Conservation (phyloP, 2,888 invertebrate species). For the Caenorhabditis wallacei region DNA sequence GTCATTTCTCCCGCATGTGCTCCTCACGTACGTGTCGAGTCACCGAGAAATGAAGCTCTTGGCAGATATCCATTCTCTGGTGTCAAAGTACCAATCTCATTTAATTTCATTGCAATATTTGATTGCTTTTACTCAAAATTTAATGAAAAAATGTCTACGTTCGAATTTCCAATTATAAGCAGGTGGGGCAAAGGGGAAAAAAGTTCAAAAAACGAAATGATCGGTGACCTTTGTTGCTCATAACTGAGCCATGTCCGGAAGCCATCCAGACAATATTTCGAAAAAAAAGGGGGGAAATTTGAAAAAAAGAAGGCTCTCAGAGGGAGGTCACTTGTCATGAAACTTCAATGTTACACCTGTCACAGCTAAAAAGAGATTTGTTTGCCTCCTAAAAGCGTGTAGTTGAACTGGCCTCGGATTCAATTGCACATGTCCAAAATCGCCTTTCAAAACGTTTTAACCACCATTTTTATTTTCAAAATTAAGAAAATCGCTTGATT, state of each 20-base stretch:
- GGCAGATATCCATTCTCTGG: constrained; percentile 31
- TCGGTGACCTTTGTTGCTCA: not conserved
- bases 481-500: not conserved
- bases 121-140: constrained; percentile 15
- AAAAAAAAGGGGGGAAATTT: constrained; percentile 1
- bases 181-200: constrained; percentile 28
- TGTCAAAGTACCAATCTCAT: constrained; percentile 12
- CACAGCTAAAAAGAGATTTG: constrained; percentile 30
- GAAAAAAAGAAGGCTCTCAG: constrained; percentile 8
- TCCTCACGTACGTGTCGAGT: constrained; percentile 25
- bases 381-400: constrained; percentile 13
- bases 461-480: constrained; percentile 9
- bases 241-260: not conserved
- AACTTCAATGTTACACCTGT: constrained; percentile 57
- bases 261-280: constrained; percentile 29
- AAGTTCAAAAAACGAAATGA: constrained; percentile 26
- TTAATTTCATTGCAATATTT: constrained; percentile 7
- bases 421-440: constrained; percentile 34
- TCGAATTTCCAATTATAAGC: constrained; percentile 6
- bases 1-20: constrained; percentile 18
- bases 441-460: not conserved
- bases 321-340: constrained; percentile 43
- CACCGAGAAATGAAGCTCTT: constrained; percentile 13
- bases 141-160: constrained; percentile 19
- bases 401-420: constrained; percentile 34